Conservation (phyloP, 2,797 vertebrate species). For the Zenarchopterus dispar region DNA sequence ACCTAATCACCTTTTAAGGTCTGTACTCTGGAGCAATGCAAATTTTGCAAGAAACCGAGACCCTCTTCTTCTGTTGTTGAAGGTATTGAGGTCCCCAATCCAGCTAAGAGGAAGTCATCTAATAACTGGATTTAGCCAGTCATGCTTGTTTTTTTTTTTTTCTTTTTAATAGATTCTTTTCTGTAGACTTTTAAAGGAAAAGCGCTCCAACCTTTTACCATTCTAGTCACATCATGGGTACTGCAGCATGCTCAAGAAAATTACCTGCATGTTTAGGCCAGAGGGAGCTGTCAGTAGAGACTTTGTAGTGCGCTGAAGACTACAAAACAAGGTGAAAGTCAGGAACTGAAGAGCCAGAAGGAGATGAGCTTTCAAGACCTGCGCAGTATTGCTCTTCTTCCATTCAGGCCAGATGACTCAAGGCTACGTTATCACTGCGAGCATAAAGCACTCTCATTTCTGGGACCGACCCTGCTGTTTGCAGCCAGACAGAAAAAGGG, state of each 20-base stretch:
- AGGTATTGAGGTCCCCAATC: neutral
- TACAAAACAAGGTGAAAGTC: too few relatives aligned
- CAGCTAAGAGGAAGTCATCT: slow-evolving; percentile 2
- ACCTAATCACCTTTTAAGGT: slow-evolving; percentile 65
- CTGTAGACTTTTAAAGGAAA: neutral
- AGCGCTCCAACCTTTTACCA: neutral
- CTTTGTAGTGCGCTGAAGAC: too few relatives aligned
- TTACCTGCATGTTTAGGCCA: too few relatives aligned
- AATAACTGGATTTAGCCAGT: neutral
- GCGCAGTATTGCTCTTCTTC: neutral
- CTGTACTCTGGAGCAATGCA: slow-evolving; percentile 38
- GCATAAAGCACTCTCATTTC: neutral
- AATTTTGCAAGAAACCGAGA: slow-evolving; percentile 23
- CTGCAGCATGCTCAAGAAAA: too few relatives aligned
- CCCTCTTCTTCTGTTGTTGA: slow-evolving; percentile 6
- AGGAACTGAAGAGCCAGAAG: neutral
- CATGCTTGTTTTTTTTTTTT: too few relatives aligned
- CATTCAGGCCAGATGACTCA: neutral
- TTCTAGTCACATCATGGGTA: neutral
- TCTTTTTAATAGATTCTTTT: neutral
- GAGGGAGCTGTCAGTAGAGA: too few relatives aligned
- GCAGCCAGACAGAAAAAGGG: neutral
- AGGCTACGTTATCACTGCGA: neutral
- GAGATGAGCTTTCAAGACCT: neutral
- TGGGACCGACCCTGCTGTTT: neutral